Base-by-base conservation (phyloP, 2,113 vertebrate species). In the Piprites chloris region DNA sequence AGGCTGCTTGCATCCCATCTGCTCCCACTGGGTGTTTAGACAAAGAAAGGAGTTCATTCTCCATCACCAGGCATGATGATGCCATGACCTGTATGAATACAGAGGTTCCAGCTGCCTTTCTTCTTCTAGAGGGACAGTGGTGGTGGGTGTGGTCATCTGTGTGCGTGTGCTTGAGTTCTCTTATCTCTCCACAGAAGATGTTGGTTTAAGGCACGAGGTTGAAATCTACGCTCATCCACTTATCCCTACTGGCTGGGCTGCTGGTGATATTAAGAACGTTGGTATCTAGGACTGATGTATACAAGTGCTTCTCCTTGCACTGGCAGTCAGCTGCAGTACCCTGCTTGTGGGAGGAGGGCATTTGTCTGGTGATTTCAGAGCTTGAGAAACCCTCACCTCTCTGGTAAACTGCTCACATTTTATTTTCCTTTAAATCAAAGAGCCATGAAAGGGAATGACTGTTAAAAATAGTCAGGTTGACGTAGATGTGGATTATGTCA, bases 371-470 rank as follows among this genome's bases (percentile, higher is more conserved):
- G 28, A 13, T 65, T 87, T 85, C 44, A 82, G 58, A 85, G 61
- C 44, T 7, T 72, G 37, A 75, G 74, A 93, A 95, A 78, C 56
- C 44, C 56, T 39, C 27, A 72, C 12, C 33, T 72, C 19, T 80
- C 62, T 69, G 59, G 71, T n/a, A 82, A 93, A 73, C 67, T 82
- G 24, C 22, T 87, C 1, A 2, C 8, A 3, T 72, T 93, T 91
- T 82, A 56, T 76, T 85, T 89, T 85, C 47, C 42, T 61, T 87
- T 89, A 74, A 92, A 87, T 84, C 76, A 84, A 91, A 93, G 46
- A 87, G 22, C 61, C n/a, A 27, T 15, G 62, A 75, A 85, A 46
- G 56, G 32, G 46, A 89, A 90, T 30, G 26, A 26, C 37, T 63
- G 59, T 41, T 88, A 90, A 87, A 90, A 94, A 76, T 17, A 46